Conservation (phyloP, 2,797 vertebrate genomes). For the Tapera naevia region DNA sequence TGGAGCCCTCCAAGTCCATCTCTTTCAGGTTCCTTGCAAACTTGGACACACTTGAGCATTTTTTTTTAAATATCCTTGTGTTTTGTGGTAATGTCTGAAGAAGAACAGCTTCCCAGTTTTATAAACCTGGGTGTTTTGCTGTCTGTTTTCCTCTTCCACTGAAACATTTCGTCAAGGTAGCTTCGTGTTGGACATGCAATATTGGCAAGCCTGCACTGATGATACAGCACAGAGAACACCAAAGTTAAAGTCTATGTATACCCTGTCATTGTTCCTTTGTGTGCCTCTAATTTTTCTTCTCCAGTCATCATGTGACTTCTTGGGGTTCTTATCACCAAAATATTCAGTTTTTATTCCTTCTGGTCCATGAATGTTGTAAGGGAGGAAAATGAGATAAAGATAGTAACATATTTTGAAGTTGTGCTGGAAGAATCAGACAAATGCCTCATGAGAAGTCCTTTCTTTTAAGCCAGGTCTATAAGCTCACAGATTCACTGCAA, state of each 20-base stretch:
- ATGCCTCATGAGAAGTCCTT: not conserved
- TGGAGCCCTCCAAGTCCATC: not conserved
- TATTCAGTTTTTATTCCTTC: not conserved
- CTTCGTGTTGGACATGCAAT: not conserved
- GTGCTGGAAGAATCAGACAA: not conserved
- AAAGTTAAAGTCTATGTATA: not conserved
- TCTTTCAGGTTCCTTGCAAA: not conserved
- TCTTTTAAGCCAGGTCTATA: not conserved
- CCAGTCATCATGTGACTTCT: not conserved
- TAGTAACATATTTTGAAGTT: not conserved
- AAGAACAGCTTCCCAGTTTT: not conserved
- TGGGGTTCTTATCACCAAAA: not conserved
- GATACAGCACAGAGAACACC: not conserved
- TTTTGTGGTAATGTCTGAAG: not conserved
- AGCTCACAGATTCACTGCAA: not conserved
- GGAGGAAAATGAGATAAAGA: not conserved
- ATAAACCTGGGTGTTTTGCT: not conserved
- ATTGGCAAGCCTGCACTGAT: not conserved
- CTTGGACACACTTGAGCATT: not conserved
- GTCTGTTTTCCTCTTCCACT: not conserved
- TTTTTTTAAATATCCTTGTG: not conserved
- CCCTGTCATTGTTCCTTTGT: not conserved
- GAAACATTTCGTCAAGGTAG: not conserved
- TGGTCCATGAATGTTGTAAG: not conserved
- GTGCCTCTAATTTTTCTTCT: not conserved